Base-by-base conservation (phyloP, 2,888 invertebrate species). In the Itoplectis maculator region DNA sequence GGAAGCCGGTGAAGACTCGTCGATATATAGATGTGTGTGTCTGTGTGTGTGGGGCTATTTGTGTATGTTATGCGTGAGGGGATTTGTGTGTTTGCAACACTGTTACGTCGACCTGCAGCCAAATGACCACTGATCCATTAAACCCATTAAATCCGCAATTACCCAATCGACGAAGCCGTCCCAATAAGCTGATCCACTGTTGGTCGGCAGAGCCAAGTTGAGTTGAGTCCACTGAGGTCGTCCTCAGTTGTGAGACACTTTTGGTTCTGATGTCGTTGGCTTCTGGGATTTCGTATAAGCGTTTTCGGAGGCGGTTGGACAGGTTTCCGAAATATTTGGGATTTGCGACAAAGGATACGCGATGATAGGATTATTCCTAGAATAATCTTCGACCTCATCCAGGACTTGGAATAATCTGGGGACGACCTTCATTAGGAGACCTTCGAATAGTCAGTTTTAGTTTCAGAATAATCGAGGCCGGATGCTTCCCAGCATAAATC, bases 1-100 rank as follows among this genome's bases (percentile, higher is more conserved):
- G 66, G 72, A 76, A 82, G 79, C 82, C 79, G 61, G 37, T 11
- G 75, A 63, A 72, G 75, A 61, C 76, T 72, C 82, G 75, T 82
- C 79, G 75, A 51, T 61, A 54, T 13, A 54, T 11, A 13, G 18
- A 20, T 51, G 35, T 29, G 29, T 23, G 59, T 56, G 49, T 29
- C 47, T 15, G 18, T 35, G 29, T 68, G 11, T 23, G 18, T 49
- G 47, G 45, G 40, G 61, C 40, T 29, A 2, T 29, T 5, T 56
- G 49, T 42, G 56, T 13, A 13, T 35, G 40, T 65, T 37, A 13
- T 56, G 47, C 37, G 29, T 73, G 47, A n/a, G n/a, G n/a, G n/a
- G n/a, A n/a, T n/a, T n/a, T n/a, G n/a, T 37, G 40, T 29, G 51
- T 65, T 51, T 45, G 65, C 47, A 65, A 63, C 66, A 59, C 65